Base-by-base conservation (phyloP, 2,888 invertebrate species). In the Drosophila longiperda region DNA sequence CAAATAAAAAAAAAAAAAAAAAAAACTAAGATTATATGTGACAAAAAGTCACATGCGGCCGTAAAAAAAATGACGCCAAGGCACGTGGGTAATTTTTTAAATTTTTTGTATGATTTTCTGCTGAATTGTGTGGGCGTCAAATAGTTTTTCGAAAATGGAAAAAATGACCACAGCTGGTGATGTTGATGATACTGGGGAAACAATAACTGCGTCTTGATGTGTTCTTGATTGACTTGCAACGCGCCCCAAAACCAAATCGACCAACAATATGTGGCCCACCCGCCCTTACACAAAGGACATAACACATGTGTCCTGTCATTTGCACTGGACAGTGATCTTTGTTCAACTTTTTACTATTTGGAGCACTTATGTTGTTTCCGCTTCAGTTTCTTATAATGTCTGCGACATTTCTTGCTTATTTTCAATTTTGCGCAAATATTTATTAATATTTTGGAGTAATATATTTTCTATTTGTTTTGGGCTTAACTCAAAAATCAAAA, bases 211-310 rank as follows among this genome's bases (percentile, higher is more conserved):
- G 0, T 38, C 17, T 17, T 15, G 17, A 38, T 20, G 32, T 84
- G 80, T 80, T 71, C 68, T 75, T 78, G 80, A 89, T 71, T 75
- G 84, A 80, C 75, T 75, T 73, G 58, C 69, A 78, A 83, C 3
- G 57, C 55, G 62, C 38, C 63, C 58, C 63, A 61, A 36, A 49
- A 75, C 64, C 83, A 75, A 78, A 80, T 63, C 58, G 59, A 66
- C 49, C 52, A 52, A 75, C 80, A 76, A 76, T 79, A 80, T 71
- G 52, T 50, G 38, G 57, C 26, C 3, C 54, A 29, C 26, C 38
- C n/a, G 52, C 40, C 40, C 17, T 6, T 26, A 1, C 36, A 32
- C 17, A 54, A 17, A 40, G 33, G 32, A 45, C 36, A n/a, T 17
- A 17, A 17, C 66, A 69, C 55, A 78, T 69, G 48, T 78, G 68